These are phyloP conservation scores for Luidia sarsii DNA, from an alignment of 53 echinoderm and acorn worm species.

Conservation along the genomic window DNA sequence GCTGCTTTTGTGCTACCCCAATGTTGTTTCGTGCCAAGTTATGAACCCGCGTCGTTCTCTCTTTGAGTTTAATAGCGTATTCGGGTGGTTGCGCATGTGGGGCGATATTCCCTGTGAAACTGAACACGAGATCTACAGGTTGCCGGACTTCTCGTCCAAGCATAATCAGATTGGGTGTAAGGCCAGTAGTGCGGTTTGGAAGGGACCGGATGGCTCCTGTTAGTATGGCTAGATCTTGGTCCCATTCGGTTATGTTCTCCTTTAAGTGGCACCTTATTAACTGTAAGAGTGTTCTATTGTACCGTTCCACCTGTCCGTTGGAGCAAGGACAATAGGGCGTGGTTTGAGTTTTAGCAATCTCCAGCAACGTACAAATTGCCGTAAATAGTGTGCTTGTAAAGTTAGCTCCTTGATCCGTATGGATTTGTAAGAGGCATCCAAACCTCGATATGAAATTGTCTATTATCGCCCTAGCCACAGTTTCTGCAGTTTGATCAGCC, in stretches of 20 bases:
- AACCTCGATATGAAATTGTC: slow-evolving; percentile 7
- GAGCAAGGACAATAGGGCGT: slow-evolving; percentile 59
- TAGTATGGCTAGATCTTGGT: slow-evolving; percentile 7
- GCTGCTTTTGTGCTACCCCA: background rate
- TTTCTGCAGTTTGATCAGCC: background rate
- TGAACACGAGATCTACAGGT: slow-evolving; percentile 9
- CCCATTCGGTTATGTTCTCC: slow-evolving; percentile 9
- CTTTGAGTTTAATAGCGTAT: background rate
- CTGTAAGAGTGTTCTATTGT: slow-evolving; percentile 54
- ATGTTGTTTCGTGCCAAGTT: background rate
- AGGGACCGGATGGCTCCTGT: slow-evolving; percentile 7
- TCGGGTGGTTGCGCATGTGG: background rate
- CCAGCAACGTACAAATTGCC: background rate
- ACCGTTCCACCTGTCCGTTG: slow-evolving; percentile 73
- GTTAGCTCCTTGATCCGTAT: too few species aligned
- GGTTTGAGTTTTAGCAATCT: background rate
- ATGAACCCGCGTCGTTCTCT: background rate
- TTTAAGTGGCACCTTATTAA: slow-evolving; percentile 5
- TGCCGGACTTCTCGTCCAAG: slow-evolving; percentile 13
- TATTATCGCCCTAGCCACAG: background rate
- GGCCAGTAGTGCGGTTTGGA: slow-evolving; percentile 6
- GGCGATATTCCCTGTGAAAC: background rate
- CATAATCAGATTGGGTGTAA: slow-evolving; percentile 9
- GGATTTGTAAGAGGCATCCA: background rate
- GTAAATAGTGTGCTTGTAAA: background rate